Base-by-base conservation (phyloP, 2,797 vertebrate genomes). In the Sciaenops ocellatus region DNA sequence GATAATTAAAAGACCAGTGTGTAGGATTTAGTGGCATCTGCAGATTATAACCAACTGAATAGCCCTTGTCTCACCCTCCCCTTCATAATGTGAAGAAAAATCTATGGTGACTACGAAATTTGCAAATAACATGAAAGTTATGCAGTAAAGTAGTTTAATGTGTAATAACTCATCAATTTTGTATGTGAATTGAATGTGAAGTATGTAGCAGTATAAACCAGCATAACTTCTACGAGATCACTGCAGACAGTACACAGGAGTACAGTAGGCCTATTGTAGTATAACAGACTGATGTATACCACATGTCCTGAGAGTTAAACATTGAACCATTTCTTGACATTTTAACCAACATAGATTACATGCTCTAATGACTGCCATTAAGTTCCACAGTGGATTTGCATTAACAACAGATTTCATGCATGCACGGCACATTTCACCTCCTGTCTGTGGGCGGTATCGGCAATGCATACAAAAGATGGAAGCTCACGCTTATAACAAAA, bases 341-440 rank as follows among this genome's bases (percentile, higher is more conserved):
- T 82, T 82, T 61, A 73, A 82, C 68, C 57, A 51, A 16, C 0
- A 16, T 44, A 28, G 77, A 79, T 85, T 73, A 73, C 55, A 80
- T 44, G 82, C 77, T 85, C 55, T 15, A 72, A 73, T 80, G 62
- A 65, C 34, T 34, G 22, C 41, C 54, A 50, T 62, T 66, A 68
- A 67, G n/a, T 34, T 61, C 72, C 83, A 68, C 76, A 18, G 38
- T 20, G 26, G 6, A 80, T 90, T 82, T 87, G 66, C 85, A 82
- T 84, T 69, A 72, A 66, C 73, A 86, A 77, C 69, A 89, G 47
- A 78, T 78, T 85, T 82, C 76, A 88, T 69, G 74, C 82, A 76
- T 76, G 56, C 55, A 26, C 1, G 30, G 68, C 74, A 78, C 71
- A 83, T 86, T 87, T 76, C 42, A 11, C 38, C 75, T 74, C 54